A percentile compares a stretch with the other conserved stretches of the same genome.
Conservation (phyloP, 2,113 vertebrate genomes). For the Mirounga angustirostris region DNA sequence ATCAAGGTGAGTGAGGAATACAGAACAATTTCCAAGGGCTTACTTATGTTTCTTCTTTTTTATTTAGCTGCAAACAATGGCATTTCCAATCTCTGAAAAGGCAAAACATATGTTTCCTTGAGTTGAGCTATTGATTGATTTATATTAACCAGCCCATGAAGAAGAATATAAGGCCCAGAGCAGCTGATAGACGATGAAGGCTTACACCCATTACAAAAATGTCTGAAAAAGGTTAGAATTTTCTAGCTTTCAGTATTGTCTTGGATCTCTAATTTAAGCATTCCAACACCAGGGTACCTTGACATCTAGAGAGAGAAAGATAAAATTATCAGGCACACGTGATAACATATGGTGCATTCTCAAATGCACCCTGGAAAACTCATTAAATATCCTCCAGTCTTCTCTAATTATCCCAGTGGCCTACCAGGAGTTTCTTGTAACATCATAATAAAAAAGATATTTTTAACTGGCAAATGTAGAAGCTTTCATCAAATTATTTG, state of each 20-base stretch:
- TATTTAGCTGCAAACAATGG: neutral
- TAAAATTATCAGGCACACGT: slow-evolving; percentile 81
- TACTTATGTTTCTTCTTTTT: neutral
- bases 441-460: slow-evolving; percentile 85
- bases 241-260: slow-evolving; percentile 62
- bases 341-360: slow-evolving; percentile 75
- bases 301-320: slow-evolving; percentile 70
- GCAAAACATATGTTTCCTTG: neutral
- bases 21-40: slow-evolving; percentile 20
- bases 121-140: slow-evolving; percentile 13
- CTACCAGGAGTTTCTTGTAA: slow-evolving; percentile 80
- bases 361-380: slow-evolving; percentile 76
- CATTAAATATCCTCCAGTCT: slow-evolving; percentile 72
- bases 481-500: slow-evolving; percentile 89
- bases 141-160: neutral
- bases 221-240: slow-evolving; percentile 63
- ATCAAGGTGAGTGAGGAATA: neutral
- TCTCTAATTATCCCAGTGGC: slow-evolving; percentile 87
- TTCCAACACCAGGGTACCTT: slow-evolving; percentile 64
- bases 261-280: slow-evolving; percentile 69
- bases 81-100: neutral
- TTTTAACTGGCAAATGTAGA: slow-evolving; percentile 88
- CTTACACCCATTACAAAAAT: slow-evolving; percentile 56
- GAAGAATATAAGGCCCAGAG: slow-evolving; percentile 6
- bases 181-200: slow-evolving; percentile 45